Evolutionary conservation across 2,797 vertebrate species (phyloP).

Genomic region (Aplochiton taeniatus): DNA sequence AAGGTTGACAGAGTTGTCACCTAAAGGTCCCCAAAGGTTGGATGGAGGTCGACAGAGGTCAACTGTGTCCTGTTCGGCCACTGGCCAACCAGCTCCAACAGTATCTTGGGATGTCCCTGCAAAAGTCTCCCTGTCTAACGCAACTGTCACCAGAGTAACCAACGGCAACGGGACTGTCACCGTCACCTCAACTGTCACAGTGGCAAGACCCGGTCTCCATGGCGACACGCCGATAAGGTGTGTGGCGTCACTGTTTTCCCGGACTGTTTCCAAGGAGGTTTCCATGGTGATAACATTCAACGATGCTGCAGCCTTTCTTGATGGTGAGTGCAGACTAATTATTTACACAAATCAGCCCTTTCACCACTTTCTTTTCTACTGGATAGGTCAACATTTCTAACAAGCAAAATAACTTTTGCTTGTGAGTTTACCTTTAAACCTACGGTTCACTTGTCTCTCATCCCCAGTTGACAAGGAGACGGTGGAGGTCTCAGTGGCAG

Average conservation of each 20-base stretch:
- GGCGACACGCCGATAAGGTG: not conserved
- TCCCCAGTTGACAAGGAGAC: too few species aligned
- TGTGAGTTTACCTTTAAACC: too few species aligned
- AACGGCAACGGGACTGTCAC: conserved; percentile 26
- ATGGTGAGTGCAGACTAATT: conserved; percentile 22
- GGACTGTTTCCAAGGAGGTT: not conserved
- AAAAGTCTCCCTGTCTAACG: not conserved
- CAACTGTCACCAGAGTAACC: conserved; percentile 10
- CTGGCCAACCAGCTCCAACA: conserved; percentile 12
- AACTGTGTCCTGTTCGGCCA: conserved; percentile 16
- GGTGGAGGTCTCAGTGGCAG: too few species aligned
- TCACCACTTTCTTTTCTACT: not conserved
- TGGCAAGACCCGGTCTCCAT: not conserved
- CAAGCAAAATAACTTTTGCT: too few species aligned
- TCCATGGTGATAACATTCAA: not conserved
- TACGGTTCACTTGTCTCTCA: too few species aligned
- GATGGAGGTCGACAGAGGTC: too few species aligned
- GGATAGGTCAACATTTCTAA: too few species aligned
- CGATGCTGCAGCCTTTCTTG: not conserved
- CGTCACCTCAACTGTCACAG: not conserved
- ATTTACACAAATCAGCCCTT: too few species aligned
- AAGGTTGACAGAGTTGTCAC: too few species aligned
- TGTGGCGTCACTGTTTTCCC: not conserved
- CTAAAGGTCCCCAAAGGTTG: too few species aligned
- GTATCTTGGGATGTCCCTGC: not conserved